phyloP scores from a whole-genome alignment of 2,888 invertebrate species.

The Diarsia dahlii region DNA sequence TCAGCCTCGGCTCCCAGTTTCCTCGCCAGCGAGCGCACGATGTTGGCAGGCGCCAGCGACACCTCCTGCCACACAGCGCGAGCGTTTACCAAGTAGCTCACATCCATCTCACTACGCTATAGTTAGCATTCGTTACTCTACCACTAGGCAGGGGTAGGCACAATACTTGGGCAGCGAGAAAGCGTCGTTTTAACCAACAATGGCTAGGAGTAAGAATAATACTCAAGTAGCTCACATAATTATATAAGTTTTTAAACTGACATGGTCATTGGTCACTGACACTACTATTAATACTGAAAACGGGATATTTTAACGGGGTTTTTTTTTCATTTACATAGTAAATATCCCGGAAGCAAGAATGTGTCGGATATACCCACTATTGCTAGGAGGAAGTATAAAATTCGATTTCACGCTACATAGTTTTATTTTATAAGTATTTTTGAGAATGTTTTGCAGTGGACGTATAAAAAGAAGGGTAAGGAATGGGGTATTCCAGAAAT shows the following conservation, averaged over 20 bases:
- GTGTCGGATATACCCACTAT: too few relatives aligned
- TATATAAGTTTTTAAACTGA: too few relatives aligned
- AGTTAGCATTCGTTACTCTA: too few relatives aligned
- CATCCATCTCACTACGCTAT: slow-evolving; percentile 42
- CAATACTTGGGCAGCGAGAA: not conserved
- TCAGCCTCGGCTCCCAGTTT: slow-evolving; percentile 94
- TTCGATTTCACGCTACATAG: not conserved
- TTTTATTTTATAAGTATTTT: not conserved
- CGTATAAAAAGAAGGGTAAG: not conserved
- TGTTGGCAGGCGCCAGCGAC: slow-evolving; percentile 87
- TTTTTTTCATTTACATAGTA: too few relatives aligned
- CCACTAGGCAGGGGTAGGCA: not conserved
- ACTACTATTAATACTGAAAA: too few relatives aligned
- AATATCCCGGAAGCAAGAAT: too few relatives aligned
- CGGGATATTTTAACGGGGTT: too few relatives aligned
- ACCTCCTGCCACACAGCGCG: slow-evolving; percentile 84
- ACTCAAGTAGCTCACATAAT: too few relatives aligned
- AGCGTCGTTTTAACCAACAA: too few relatives aligned
- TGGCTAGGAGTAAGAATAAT: too few relatives aligned
- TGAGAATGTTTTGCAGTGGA: not conserved
- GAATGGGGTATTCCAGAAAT: not conserved
- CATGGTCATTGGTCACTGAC: too few relatives aligned
- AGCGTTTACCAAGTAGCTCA: slow-evolving; percentile 55
- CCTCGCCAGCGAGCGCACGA: slow-evolving; percentile 93
- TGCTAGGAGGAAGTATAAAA: too few relatives aligned